Base-by-base conservation (phyloP, 1,140 invertebrate species). In the Eufriesea mexicana region DNA sequence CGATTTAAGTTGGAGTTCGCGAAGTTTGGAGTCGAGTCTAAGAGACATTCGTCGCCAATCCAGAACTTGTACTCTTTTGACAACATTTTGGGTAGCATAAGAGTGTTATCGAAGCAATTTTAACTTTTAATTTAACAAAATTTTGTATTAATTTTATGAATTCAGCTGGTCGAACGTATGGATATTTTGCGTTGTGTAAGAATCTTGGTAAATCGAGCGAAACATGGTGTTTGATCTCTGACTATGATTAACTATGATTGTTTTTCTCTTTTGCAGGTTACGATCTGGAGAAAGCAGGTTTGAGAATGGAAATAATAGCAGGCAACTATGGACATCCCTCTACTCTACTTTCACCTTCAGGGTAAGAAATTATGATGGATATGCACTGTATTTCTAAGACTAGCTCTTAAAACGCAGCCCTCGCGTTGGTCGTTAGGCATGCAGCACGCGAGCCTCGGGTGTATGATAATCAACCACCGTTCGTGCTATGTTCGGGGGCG, bases 381-480 rank as follows among this genome's bases (percentile, higher is more conserved):
- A 90, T 77, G 82, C 75, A 78, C 77, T 72, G 75, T 64, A 74
- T 79, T 74, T 64, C 64, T 62, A 57, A 79, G 47, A 79, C 78
- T 47, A 84, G 70, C 77, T 78, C 67, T 86, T 62, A 75, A 71
- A 59, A 55, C 54, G 55, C 74, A 74, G 61, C 71, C 77, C 78
- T 61, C 47, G 68, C 45, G 45, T 74, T 78, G 47, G 79, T 89
- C 87, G 85, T 87, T 89, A 85, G 81, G 67, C 78, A 47, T 62
- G 84, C 68, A 79, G 61, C 88, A 89, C 86, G 90, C 88, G 83
- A 90, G 85, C 83, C 79, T 76, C 78, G 75, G 82, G 86, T 88
- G 59, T 79, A 84, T 90, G 89, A 92, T 93, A 92, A 92, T 92
- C 92, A 92, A 90, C 81, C 88, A 81, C 80, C 84, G 67, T 89